These are phyloP conservation scores for Nebria salina DNA, from an alignment of 2,888 invertebrate species.

Conservation along the genomic window DNA sequence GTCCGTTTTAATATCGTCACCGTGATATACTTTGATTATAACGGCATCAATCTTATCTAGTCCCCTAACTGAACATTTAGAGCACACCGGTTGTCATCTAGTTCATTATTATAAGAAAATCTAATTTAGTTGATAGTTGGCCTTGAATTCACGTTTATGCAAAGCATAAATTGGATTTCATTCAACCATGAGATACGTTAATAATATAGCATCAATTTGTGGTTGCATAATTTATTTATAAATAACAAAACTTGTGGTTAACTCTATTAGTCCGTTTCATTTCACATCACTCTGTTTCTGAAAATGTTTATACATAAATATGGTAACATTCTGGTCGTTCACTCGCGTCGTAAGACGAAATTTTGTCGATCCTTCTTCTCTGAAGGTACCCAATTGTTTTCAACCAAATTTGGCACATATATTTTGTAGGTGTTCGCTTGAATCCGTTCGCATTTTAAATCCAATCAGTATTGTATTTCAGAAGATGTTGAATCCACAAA, in stretches of 20 bases:
- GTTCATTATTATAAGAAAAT: not conserved
- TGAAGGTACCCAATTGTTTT: too few relatives aligned
- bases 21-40: slow-evolving; percentile 5
- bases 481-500: not conserved
- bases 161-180: not conserved
- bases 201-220: not conserved
- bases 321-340: too few relatives aligned
- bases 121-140: not conserved
- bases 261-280: not conserved
- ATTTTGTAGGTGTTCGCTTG: too few relatives aligned
- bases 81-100: not conserved
- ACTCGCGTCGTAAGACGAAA: too few relatives aligned
- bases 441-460: too few relatives aligned
- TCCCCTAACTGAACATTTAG: not conserved
- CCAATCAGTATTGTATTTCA: too few relatives aligned
- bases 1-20: not conserved
- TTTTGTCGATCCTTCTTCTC: too few relatives aligned
- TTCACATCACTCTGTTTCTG: too few relatives aligned
- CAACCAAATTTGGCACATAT: too few relatives aligned
- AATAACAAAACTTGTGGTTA: not conserved
- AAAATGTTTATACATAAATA: too few relatives aligned
- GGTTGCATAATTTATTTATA: not conserved
- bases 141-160: not conserved
- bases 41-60: slow-evolving; percentile 10
- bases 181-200: not conserved